phyloP scores from a whole-genome alignment of 2,888 invertebrate species.

The Bombylius discolor region DNA sequence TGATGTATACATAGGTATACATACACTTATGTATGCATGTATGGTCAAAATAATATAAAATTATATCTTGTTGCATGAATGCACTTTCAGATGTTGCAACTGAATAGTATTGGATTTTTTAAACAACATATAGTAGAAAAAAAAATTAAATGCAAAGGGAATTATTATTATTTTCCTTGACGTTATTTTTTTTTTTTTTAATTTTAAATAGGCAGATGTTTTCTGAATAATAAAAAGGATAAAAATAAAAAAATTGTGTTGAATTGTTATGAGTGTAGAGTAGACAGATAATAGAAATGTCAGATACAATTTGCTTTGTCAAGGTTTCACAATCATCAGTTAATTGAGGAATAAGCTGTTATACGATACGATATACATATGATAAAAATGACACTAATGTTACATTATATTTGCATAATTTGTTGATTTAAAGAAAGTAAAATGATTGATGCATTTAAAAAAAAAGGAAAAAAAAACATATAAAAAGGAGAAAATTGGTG shows the following conservation, averaged over 20 bases:
- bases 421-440: neutral
- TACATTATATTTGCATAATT: neutral
- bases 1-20: no score
- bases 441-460: no score
- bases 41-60: neutral
- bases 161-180: neutral
- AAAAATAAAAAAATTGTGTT: neutral
- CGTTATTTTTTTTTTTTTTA: no score
- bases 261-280: neutral
- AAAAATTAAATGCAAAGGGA: neutral
- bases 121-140: neutral
- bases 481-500: no score
- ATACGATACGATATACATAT: neutral
- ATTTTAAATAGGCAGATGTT: neutral
- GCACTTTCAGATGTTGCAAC: neutral
- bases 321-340: neutral
- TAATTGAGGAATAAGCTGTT: no score
- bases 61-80: neutral
- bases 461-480: no score
- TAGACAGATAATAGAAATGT: neutral
- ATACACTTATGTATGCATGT: no score
- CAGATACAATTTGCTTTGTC: constrained; percentile 1
- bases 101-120: neutral
- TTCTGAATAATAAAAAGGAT: neutral
- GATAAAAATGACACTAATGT: neutral